Evolutionary conservation across 1,140 invertebrate species (phyloP), one percentile per base, ranked within the genome.

Genomic region (Battus philenor): DNA sequence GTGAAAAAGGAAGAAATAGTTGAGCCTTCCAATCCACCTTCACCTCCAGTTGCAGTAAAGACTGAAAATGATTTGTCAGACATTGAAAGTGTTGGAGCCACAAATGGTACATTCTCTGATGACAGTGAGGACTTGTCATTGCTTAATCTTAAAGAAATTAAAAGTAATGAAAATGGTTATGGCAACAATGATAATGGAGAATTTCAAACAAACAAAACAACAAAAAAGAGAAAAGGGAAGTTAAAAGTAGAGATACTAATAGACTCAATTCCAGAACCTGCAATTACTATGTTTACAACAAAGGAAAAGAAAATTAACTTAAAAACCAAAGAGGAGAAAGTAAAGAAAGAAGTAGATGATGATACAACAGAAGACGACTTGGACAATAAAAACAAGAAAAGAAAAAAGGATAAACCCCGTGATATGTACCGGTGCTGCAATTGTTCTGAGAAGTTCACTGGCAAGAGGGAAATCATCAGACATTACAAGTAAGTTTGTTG

Each of bases 401-500:
- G n/a, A 26, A 32, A 8, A 54, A 59, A 8, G 26, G 44, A 38
- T 8, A 17, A 8, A 15, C 47, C 26, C 4, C 26, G 22, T 4
- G 55, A 57, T 4, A 33, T 53, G 12, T 71, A 50, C 45, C 59
- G 69, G 27, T 87, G 85, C 45, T 87, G 85, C 32, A 72, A 83
- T 7, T 87, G 85, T 44, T 75, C 83, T 10, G 44, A 54, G n/a
- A 65, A 72, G 46, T 77, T 53, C 18, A 55, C 33, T 15, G 66
- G 45, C 2, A 59, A 59, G 18, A 26, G 20, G 9, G 67, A 74
- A 12, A 68, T 85, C 54, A 29, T 86, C 2, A 51, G 69, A 27
- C 85, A 87, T 63, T 87, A 87, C 41, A 85, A 65, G 85, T 87
- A 60, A 50, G 59, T n/a, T n/a, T n/a, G n/a, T n/a, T n/a, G n/a